These are phyloP conservation scores for Hippasteria phrygiana DNA, from an alignment of 53 echinoderm and acorn worm species.

Conservation along the genomic window DNA sequence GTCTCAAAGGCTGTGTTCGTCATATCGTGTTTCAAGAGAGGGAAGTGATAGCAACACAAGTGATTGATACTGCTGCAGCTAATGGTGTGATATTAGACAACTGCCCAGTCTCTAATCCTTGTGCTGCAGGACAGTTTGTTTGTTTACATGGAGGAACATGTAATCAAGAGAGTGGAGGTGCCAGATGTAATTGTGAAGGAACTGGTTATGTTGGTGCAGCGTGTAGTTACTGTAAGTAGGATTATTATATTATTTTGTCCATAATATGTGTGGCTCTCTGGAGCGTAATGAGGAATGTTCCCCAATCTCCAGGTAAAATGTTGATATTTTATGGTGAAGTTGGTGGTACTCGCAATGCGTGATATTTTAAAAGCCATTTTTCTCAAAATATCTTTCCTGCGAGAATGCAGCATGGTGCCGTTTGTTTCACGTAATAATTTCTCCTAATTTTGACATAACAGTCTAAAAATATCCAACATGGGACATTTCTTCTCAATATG, in stretches of 20 bases:
- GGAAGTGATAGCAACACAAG: constrained; percentile 60
- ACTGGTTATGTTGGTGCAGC: constrained; percentile 74
- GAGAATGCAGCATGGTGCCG: too few relatives aligned
- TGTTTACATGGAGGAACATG: constrained; percentile 82
- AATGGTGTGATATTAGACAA: constrained; percentile 74
- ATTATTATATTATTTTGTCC: not conserved
- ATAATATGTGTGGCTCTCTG: not conserved
- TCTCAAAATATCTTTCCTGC: too few relatives aligned
- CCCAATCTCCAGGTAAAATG: too few relatives aligned
- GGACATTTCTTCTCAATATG: too few relatives aligned
- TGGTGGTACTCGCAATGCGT: too few relatives aligned
- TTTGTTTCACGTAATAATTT: too few relatives aligned
- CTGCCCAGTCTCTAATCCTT: constrained; percentile 78
- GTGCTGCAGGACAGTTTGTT: constrained; percentile 71
- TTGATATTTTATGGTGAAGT: too few relatives aligned
- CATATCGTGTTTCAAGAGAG: constrained; percentile 71
- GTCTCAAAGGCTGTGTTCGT: constrained; percentile 80
- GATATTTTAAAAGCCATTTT: too few relatives aligned
- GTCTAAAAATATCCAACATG: too few relatives aligned
- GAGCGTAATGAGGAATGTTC: too few relatives aligned
- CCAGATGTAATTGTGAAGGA: constrained; percentile 71
- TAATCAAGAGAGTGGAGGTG: constrained; percentile 38
- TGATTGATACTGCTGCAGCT: constrained; percentile 64
- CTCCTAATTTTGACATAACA: too few relatives aligned
- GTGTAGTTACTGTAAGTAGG: constrained; percentile 84